Percentiles rank a stretch among this genome's conserved stretches.
phyloP scores from a whole-genome alignment of 2,797 vertebrate genomes.

The Microctenopoma lineatum region DNA sequence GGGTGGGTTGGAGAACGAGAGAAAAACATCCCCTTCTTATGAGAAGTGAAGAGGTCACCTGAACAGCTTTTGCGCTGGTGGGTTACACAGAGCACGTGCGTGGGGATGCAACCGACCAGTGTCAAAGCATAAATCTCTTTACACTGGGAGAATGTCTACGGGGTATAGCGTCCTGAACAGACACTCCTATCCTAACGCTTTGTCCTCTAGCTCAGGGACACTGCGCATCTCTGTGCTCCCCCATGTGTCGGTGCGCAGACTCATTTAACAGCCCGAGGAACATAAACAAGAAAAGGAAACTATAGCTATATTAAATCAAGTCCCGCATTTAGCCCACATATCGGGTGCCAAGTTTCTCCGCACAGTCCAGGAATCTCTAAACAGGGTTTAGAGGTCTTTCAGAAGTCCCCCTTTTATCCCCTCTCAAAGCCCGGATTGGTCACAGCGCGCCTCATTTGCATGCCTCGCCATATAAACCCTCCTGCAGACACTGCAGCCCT shows the following conservation, averaged over 20 bases:
- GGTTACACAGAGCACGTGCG: conserved; percentile 47
- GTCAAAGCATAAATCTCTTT: conserved; percentile 60
- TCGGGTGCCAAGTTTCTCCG: conserved; percentile 76
- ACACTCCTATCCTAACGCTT: conserved; percentile 74
- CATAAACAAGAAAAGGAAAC: conserved; percentile 77
- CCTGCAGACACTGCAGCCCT: conserved; percentile 82
- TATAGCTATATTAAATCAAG: conserved; percentile 76
- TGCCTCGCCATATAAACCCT: conserved; percentile 89
- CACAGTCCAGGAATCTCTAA: conserved; percentile 84
- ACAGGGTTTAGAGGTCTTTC: conserved; percentile 82
- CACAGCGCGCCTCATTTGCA: conserved; percentile 90
- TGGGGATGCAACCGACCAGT: conserved; percentile 33
- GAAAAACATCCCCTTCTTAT: conserved; percentile 17
- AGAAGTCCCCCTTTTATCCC: conserved; percentile 67
- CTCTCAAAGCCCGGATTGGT: conserved; percentile 78
- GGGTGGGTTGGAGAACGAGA: conserved; percentile 9
- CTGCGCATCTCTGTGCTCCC: conserved; percentile 72
- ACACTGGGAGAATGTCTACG: conserved; percentile 41
- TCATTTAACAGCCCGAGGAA: conserved; percentile 68
- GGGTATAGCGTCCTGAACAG: conserved; percentile 54
- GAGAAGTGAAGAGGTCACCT: conserved; percentile 54
- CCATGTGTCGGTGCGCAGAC: conserved; percentile 64
- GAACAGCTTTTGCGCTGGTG: conserved; percentile 22
- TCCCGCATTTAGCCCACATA: conserved; percentile 72
- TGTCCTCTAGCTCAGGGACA: conserved; percentile 84